These are phyloP conservation scores for Anolis apletophallus DNA, from an alignment of 2,797 vertebrate species.

Conservation along the genomic window DNA sequence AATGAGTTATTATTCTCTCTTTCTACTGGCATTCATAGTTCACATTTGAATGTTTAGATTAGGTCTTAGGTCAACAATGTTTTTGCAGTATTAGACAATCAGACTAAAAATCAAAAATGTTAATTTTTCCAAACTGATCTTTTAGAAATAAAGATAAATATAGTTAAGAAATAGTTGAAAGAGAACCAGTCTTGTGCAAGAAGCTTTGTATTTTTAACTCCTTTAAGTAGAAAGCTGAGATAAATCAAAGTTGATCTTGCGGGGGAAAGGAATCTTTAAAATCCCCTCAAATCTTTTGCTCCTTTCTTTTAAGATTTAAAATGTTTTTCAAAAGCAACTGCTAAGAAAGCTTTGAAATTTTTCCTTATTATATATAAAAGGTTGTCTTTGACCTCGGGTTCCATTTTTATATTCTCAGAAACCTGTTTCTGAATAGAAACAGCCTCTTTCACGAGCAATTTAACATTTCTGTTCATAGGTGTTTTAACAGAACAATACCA, in stretches of 20 bases:
- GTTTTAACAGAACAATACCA: background rate
- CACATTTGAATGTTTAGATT: background rate
- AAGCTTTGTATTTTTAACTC: background rate
- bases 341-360: background rate
- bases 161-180: background rate
- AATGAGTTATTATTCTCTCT: background rate
- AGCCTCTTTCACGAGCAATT: background rate
- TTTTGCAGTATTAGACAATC: background rate
- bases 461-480: background rate
- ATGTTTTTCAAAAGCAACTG: background rate
- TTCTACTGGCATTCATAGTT: background rate
- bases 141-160: background rate
- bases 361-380: background rate
- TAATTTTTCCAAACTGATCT: background rate
- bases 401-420: background rate
- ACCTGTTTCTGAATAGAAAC: background rate
- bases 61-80: background rate
- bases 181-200: background rate
- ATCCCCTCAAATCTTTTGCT: slow-evolving; percentile 20
- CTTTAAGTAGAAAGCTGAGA: background rate
- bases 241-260: background rate
- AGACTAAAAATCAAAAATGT: background rate
- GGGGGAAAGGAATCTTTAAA: background rate
- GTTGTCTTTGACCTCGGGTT: fast-evolving
- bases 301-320: background rate